Conservation (phyloP, 2,797 vertebrate genomes). For the Heteromormyrus szaboi region DNA sequence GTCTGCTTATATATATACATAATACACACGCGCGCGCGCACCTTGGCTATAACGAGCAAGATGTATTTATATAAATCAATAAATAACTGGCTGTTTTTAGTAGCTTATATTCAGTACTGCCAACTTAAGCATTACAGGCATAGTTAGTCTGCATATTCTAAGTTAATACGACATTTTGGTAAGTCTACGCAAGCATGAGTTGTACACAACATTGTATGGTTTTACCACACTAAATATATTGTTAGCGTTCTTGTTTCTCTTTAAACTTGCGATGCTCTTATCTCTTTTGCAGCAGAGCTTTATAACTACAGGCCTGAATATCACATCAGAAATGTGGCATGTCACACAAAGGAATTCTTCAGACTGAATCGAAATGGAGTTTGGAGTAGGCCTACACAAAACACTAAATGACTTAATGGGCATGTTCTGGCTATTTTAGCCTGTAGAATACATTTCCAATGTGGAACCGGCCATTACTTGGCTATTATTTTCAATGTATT, state of each 20-base stretch:
- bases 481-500: neutral
- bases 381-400: neutral
- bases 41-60: conserved; percentile 24
- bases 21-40: neutral
- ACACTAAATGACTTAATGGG: neutral
- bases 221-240: neutral
- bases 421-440: neutral
- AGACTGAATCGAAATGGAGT: neutral
- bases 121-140: neutral
- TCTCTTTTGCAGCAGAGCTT: neutral
- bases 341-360: neutral
- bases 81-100: neutral
- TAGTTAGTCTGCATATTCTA: neutral
- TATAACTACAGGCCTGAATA: neutral
- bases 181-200: neutral
- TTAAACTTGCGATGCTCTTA: neutral
- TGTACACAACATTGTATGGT: neutral
- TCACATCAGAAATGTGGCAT: neutral
- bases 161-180: neutral
- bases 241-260: neutral
- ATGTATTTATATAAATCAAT: conserved; percentile 28
- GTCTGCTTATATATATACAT: conserved; percentile 21
- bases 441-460: neutral
- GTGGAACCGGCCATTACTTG: neutral
- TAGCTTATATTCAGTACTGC: neutral